phyloP scores from a whole-genome alignment of 2,797 vertebrate species.

The Phyllotis vaccarum region DNA sequence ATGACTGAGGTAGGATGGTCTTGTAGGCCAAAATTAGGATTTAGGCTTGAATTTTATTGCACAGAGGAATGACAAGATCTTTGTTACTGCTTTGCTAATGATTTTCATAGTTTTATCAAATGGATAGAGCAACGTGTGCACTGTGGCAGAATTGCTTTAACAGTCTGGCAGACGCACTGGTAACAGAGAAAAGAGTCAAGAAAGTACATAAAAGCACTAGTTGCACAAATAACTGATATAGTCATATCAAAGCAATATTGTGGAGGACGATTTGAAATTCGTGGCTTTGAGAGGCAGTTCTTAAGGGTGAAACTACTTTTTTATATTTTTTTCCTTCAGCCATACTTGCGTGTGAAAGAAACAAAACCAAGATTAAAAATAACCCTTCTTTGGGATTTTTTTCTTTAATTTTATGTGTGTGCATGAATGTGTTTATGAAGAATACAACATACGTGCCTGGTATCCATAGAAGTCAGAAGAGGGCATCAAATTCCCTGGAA shows the following conservation, averaged over 20 bases:
- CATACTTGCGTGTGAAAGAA: constrained; percentile 11
- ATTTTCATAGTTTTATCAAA: constrained; percentile 4
- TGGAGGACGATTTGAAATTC: background rate
- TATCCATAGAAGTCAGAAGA: background rate
- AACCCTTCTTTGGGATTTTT: no score
- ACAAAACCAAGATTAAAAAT: background rate
- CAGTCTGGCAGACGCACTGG: background rate
- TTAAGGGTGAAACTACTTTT: background rate
- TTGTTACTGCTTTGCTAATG: background rate
- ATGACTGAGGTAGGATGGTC: background rate
- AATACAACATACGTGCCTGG: background rate
- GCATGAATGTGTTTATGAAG: background rate
- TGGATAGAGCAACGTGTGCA: background rate
- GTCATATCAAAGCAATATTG: no score
- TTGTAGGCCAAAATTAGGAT: background rate
- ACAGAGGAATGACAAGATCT: background rate
- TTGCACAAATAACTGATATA: background rate
- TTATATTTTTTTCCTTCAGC: no score
- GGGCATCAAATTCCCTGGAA: background rate
- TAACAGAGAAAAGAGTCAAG: background rate
- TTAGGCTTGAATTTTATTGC: background rate
- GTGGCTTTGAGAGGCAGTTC: background rate
- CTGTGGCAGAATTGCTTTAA: background rate
- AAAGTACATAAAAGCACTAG: background rate
- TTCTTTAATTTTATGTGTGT: background rate